Base-by-base conservation (phyloP, 1,140 invertebrate species). In the Eupeodes corollae region DNA sequence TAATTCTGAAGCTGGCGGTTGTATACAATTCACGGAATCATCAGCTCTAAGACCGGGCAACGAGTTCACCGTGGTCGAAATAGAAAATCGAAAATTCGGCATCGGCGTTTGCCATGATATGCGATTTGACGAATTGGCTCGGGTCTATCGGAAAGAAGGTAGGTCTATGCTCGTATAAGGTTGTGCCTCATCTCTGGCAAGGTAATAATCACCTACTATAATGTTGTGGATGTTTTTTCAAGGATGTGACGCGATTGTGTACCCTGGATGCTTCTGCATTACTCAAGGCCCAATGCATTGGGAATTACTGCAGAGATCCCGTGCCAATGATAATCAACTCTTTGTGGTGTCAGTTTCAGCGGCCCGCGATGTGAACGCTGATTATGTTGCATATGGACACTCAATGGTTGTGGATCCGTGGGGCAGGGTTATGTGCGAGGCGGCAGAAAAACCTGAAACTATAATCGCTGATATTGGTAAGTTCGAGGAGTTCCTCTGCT, bases 251-350 rank as follows among this genome's bases (percentile, higher is more conserved):
- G 69, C 93, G 55, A 60, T 94, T 11, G 69, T 95, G 10, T 95
- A 91, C 69, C 91, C 91, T 6, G 90, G 83, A 32, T 91, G 91
- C n/a, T 97, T 97, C 65, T 96, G 93, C 69, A 88, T 91, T 80
- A 93, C 87, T 14, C 95, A 92, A 5, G 93, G 93, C 0, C 91
- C 91, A 13, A 71, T 86, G 33, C 92, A 96, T 66, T 96, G 91
- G 91, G 84, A 92, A 60, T 67, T 94, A 5, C 70, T 96, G 6
- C 79, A 81, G 52, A 75, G 86, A 42, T 75, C 79, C 1, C 73
- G 92, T 47, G 91, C 93, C 30, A 75, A 84, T 16, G 92, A 97
- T 71, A 89, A 92, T 70, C 91, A 92, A 69, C 69, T 88, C 32
- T 86, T 76, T 69, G 80, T 87, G 31, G 80, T 79, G 37, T 75